Conservation (phyloP, 2,113 vertebrate species). For the Galemys pyrenaicus region DNA sequence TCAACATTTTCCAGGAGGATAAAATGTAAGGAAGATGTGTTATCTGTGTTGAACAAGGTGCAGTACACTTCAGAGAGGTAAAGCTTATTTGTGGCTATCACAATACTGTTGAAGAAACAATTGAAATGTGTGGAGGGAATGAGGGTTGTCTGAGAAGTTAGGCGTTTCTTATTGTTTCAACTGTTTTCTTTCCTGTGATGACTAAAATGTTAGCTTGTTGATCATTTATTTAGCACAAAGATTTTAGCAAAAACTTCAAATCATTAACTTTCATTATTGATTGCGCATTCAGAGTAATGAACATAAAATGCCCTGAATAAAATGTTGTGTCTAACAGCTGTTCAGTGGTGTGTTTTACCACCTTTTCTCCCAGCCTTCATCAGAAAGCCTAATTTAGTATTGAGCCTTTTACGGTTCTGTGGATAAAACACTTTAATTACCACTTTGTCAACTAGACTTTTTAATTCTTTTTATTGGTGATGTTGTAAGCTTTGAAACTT, state of each 20-base stretch:
- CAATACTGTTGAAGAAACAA: slow-evolving; percentile 60
- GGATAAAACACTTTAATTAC: slow-evolving; percentile 87
- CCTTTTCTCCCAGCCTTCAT: slow-evolving; percentile 86
- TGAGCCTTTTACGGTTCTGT: slow-evolving; percentile 82
- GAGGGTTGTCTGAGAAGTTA: slow-evolving; percentile 77
- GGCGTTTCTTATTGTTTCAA: slow-evolving; percentile 77
- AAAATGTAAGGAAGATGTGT: slow-evolving; percentile 55
- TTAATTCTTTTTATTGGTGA: slow-evolving; percentile 83
- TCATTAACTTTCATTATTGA: slow-evolving; percentile 85
- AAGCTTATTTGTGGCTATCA: slow-evolving; percentile 30
- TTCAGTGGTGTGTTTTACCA: slow-evolving; percentile 87
- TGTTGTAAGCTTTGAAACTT: slow-evolving; percentile 82
- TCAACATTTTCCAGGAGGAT: slow-evolving; percentile 54
- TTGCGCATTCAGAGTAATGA: slow-evolving; percentile 84
- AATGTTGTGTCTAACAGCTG: slow-evolving; percentile 87
- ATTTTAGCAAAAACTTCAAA: slow-evolving; percentile 85
- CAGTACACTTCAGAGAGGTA: slow-evolving; percentile 17
- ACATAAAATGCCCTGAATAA: slow-evolving; percentile 84
- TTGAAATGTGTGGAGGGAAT: slow-evolving; percentile 64
- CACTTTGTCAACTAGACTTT: slow-evolving; percentile 84
- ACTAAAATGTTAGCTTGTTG: slow-evolving; percentile 84
- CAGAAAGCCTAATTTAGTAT: slow-evolving; percentile 85
- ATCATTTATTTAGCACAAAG: slow-evolving; percentile 85
- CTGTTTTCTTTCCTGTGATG: slow-evolving; percentile 80
- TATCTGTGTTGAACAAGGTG: slow-evolving; percentile 48